Conservation (phyloP, 1,140 invertebrate species). For the Trachelipus rathkii region DNA sequence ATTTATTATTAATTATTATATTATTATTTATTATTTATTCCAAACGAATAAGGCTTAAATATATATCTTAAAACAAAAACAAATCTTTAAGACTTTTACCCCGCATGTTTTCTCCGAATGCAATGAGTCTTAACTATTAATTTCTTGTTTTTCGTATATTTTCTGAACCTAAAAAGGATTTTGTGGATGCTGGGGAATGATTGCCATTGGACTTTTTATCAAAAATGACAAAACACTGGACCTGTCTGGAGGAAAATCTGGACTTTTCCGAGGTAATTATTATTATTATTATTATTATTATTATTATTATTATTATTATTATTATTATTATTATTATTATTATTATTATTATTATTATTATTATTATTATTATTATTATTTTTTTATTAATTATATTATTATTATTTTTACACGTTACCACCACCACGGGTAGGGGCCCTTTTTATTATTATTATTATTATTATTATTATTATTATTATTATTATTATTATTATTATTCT, state of each 20-base stretch:
- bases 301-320: neutral
- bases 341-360: neutral
- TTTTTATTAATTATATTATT: neutral
- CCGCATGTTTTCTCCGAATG: no score
- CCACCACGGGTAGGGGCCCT: no score
- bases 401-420: no score
- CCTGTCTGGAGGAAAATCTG: slow-evolving; percentile 70
- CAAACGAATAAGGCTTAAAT: no score
- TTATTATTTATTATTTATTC: no score
- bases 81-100: no score
- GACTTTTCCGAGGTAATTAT: slow-evolving; percentile 68
- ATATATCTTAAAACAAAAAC: no score
- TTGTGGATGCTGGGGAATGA: slow-evolving; percentile 64
- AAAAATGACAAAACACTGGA: slow-evolving; percentile 72
- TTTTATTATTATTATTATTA: slow-evolving; percentile 8
- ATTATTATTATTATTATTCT: no score
- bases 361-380: neutral
- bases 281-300: no score
- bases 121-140: no score
- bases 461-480: neutral
- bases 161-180: slow-evolving; percentile 48
- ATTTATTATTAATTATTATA: no score
- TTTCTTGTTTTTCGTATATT: no score
- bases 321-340: neutral
- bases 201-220: slow-evolving; percentile 84